Evolutionary conservation across 2,797 vertebrate genomes (phyloP), one percentile per base, ranked within the genome.

Genomic region (Craterocephalus amniculus): DNA sequence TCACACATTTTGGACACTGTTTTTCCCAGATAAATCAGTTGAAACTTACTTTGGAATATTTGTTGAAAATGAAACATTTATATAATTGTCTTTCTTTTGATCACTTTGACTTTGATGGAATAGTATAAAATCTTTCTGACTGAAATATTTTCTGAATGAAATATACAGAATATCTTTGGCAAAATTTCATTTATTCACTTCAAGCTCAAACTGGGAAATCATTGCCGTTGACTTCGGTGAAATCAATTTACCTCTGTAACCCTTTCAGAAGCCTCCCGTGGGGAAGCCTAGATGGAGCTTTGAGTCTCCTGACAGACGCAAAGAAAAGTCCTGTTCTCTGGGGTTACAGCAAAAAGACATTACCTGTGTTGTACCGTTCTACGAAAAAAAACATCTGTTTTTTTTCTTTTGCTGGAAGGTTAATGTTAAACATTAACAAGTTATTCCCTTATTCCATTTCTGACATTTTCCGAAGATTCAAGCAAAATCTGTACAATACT

Each of bases 301-400:
- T 10, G 22, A 70, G 51, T 58, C 16, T 35, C 40, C 60, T 64
- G 57, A 16, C 48, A 64, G 32, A 26, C 22, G 36, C 20, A 35
- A 24, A 40, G 48, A 6, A 66, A 63, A 67, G 52, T 22, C 14
- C 54, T 34, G 38, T 59, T 48, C 49, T 62, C 26, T 3, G 22
- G 40, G 59, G 34, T 38, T 58, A 43, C 40, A 54, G 27, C 29
- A 43, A 43, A 77, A 76, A 72, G 6, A 58, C 56, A 79, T 59
- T 43, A 67, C 40, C 18, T 43, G 12, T 27, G 3, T 40, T 58
- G 65, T 65, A 76, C 32, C 52, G 22, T 70, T 70, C 70, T 74
- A 54, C 58, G 34, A n/a, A 32, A 24, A 51, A 45, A 58, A 43
- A 59, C 66, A 51, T 49, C 56, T 61, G 32, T 45, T n/a, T 48